These are phyloP conservation scores for Chiroxiphia lanceolata DNA, from an alignment of 2,797 vertebrate species.

Conservation along the genomic window DNA sequence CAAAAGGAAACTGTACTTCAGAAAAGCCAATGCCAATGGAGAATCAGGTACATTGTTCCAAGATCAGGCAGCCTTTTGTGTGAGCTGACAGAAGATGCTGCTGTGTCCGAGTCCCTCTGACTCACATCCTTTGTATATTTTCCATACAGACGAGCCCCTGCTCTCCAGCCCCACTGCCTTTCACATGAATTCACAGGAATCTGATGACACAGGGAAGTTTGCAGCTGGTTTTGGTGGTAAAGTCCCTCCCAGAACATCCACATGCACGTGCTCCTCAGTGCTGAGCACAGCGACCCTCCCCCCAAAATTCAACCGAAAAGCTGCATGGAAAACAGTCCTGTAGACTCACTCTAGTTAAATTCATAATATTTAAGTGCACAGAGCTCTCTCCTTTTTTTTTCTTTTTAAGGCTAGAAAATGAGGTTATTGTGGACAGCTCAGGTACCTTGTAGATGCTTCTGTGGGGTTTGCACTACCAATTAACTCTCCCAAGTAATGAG, in stretches of 20 bases:
- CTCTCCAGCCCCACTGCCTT: not conserved
- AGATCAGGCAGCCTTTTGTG: not conserved
- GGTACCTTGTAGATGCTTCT: not conserved
- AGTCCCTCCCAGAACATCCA: not conserved
- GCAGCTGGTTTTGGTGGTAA: not conserved
- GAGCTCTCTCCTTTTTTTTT: not conserved
- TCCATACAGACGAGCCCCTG: not conserved
- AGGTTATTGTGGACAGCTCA: conserved; percentile 40
- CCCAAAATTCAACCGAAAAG: not conserved
- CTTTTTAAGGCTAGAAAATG: not conserved
- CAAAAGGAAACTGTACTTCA: not conserved
- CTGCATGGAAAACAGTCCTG: fast-evolving
- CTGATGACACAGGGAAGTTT: not conserved
- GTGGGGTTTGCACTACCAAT: conserved; percentile 41
- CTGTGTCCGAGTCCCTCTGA: not conserved
- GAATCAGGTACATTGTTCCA: not conserved
- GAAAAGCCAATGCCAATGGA: not conserved
- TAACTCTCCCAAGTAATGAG: conserved; percentile 52
- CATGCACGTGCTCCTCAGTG: not conserved
- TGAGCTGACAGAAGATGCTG: not conserved
- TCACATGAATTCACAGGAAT: not conserved
- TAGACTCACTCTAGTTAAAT: not conserved
- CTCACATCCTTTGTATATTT: not conserved
- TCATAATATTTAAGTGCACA: not conserved
- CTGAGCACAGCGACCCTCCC: not conserved